Percentiles rank a stretch among this genome's conserved stretches.
Conservation (phyloP, 1,140 invertebrate species). For the Melanaphis sacchari region DNA sequence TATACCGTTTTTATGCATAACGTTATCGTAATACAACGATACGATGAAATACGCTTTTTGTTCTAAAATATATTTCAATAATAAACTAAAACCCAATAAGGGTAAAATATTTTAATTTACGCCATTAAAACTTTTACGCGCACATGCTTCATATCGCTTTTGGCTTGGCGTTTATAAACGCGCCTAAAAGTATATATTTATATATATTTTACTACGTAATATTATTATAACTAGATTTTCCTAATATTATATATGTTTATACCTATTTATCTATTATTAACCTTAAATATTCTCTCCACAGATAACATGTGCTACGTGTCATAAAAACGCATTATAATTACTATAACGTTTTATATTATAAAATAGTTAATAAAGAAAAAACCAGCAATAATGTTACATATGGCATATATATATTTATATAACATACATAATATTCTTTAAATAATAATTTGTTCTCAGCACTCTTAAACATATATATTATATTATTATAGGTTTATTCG, state of each 20-base stretch:
- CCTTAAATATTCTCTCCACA: background rate
- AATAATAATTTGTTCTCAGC: slow-evolving; percentile 11
- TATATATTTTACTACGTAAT: too few species aligned
- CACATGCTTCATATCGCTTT: background rate
- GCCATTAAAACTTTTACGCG: background rate
- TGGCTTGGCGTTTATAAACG: background rate
- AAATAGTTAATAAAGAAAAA: background rate
- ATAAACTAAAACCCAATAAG: background rate
- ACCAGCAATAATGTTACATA: background rate
- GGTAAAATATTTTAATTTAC: background rate
- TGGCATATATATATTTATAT: background rate
- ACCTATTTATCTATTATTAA: background rate
- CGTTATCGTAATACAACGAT: background rate
- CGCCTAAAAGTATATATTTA: too few species aligned
- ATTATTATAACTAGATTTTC: too few species aligned
- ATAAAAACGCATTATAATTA: too few species aligned
- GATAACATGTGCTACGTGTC: background rate
- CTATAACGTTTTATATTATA: too few species aligned
- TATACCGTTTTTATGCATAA: background rate
- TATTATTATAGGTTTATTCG: background rate
- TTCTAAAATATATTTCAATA: background rate
- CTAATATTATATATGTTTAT: too few species aligned
- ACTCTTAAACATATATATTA: background rate
- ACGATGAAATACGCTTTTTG: background rate
- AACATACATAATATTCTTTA: background rate